Conservation (phyloP, 2,113 vertebrate genomes). For the Ciconia boyciana region DNA sequence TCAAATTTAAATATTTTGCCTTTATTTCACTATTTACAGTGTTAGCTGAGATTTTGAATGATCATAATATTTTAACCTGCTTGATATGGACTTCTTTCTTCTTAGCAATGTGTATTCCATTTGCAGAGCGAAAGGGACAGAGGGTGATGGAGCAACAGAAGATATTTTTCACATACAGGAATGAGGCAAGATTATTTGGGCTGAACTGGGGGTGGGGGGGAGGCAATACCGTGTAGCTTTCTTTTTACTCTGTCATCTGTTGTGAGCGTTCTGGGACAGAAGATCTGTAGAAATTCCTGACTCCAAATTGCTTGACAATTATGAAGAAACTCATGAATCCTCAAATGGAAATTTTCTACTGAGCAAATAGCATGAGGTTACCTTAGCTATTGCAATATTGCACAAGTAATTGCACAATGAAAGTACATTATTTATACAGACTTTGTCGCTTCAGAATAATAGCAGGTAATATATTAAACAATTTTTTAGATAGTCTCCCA, state of each 20-base stretch:
- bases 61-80: neutral
- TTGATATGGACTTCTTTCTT: neutral
- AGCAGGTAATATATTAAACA: neutral
- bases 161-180: neutral
- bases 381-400: conserved; percentile 27
- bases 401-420: conserved; percentile 48
- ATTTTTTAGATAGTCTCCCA: neutral
- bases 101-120: neutral
- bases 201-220: neutral
- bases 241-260: neutral
- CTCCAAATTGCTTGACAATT: neutral
- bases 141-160: neutral
- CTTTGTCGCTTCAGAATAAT: conserved; percentile 6
- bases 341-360: conserved; percentile 11
- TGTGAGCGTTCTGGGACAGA: neutral
- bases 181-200: neutral
- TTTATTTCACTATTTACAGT: neutral
- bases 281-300: neutral
- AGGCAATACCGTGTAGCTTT: neutral
- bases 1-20: neutral
- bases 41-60: neutral
- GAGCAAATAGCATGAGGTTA: neutral
- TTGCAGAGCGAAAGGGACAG: neutral
- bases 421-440: conserved; percentile 11
- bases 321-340: neutral